These are phyloP conservation scores for Megalopta genalis DNA, from an alignment of 1,140 invertebrate genomes.

Conservation along the genomic window DNA sequence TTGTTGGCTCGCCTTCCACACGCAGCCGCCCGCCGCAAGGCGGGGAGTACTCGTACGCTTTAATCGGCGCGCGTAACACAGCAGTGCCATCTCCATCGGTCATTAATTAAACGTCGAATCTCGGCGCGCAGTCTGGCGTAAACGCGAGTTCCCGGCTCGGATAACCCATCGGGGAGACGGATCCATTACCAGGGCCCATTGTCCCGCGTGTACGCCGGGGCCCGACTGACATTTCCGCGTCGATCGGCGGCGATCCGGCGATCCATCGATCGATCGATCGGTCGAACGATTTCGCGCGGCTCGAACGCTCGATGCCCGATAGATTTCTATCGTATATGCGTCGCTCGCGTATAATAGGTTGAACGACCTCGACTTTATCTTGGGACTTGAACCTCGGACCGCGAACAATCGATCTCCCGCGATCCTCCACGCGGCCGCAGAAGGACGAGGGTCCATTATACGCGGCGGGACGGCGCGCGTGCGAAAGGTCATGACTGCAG, in stretches of 20 bases:
- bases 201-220: conserved; percentile 35
- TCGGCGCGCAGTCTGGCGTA: conserved; percentile 11
- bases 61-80: conserved; percentile 4
- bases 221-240: conserved; percentile 55
- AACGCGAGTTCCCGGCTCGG: conserved; percentile 14
- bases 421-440: conserved; percentile 45
- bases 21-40: neutral
- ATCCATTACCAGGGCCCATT: conserved; percentile 56
- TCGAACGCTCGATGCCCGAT: conserved; percentile 10
- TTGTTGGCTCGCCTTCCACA: neutral
- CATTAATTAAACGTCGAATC: conserved; percentile 65
- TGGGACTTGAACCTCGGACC: conserved; percentile 55
- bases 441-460: conserved; percentile 54
- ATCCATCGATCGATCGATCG: conserved; percentile 4
- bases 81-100: conserved; percentile 9
- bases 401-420: conserved; percentile 63
- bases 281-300: conserved; percentile 42
- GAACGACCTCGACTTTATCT: conserved; percentile 69
- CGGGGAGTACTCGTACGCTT: neutral
- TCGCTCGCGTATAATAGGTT: conserved; percentile 63
- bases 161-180: conserved; percentile 25
- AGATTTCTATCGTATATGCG: conserved; percentile 66
- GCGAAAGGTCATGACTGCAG: conserved; percentile 63
- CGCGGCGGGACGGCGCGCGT: conserved; percentile 53
- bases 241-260: conserved; percentile 33